Base-by-base conservation (phyloP, 53 echinoderm and acorn worm species). In the Patiria pectinifera region DNA sequence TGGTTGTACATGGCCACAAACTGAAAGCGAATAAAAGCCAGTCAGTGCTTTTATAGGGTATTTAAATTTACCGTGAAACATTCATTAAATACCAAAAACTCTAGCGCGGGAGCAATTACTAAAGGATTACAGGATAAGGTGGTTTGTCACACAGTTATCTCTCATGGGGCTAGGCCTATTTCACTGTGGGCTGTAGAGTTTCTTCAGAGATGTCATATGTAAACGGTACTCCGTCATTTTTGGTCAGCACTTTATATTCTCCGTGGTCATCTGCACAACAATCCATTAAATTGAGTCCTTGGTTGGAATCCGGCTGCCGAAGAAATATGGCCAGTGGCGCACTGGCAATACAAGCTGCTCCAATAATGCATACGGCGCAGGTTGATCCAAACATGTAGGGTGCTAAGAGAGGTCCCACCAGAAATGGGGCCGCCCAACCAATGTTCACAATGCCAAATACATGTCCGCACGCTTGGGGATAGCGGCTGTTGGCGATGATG, bases 381-480 rank as follows among this genome's bases (percentile, higher is more conserved):
- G 48, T 9, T 13, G 89, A 24, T 53, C 80, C 79, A 53, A 89
- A 89, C 19, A 79, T 43, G 15, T 1, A 80, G 13, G 62, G 23
- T 5, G 78, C 45, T 9, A 89, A 21, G 18, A 89, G 45, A 19
- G 89, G 80, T 79, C 89, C 89, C 4, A 79, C 16, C 6, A 89
- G 80, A 18, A 62, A 75, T 11, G 79, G 4, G 6, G 35, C 80
- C 3, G 78, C 45, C 79, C 75, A 78, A 25, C 88, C 88, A 1
- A 35, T 60, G 62, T 88, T 88, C 2, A 44, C 1, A 5, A 78
- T 14, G 26, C 78, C 26, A n/a, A 89, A 78, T 9, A 79, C 89
- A 5, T 62, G 45, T 6, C 89, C 78, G 79, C 62, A 62, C 12
- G 79, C 78, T 43, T 62, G 47, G 35, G 80, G 79, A 43, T 89